Evolutionary conservation across 2,113 vertebrate species (phyloP).

Genomic region (Xerus inauris): DNA sequence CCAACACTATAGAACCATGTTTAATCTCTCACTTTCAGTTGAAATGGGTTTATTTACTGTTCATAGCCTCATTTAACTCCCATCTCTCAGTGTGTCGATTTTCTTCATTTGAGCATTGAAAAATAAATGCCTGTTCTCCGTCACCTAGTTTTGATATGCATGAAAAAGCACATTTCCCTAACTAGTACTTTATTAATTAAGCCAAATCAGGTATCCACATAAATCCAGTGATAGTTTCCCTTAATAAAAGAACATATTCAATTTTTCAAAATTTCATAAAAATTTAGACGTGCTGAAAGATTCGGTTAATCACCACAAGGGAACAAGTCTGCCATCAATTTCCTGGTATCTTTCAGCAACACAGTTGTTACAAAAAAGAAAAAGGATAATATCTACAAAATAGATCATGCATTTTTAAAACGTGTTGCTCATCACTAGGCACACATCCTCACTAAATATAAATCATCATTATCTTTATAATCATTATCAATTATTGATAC

Average conservation of each 20-base stretch:
- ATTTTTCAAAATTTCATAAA: conserved; percentile 9
- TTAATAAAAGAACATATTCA: conserved; percentile 39
- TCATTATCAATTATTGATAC: background rate
- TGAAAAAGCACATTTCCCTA: conserved; percentile 18
- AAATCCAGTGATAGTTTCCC: background rate
- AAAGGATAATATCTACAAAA: background rate
- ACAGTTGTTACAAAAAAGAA: background rate
- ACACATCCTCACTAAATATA: background rate
- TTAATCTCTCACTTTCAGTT: background rate
- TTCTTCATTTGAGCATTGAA: background rate
- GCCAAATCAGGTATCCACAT: background rate
- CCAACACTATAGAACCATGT: background rate
- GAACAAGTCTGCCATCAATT: background rate
- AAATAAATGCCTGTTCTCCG: background rate
- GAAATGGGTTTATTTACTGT: background rate
- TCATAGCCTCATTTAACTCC: background rate
- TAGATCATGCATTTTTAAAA: background rate
- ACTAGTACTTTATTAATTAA: conserved; percentile 24
- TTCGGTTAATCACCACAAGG: background rate
- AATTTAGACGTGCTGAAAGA: background rate
- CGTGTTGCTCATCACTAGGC: background rate
- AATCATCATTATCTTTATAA: background rate
- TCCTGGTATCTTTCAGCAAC: background rate
- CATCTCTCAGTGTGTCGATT: background rate
- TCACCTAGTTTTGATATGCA: conserved; percentile 16